Conservation (phyloP, 2,797 vertebrate species). For the Centropyge bicolor region DNA sequence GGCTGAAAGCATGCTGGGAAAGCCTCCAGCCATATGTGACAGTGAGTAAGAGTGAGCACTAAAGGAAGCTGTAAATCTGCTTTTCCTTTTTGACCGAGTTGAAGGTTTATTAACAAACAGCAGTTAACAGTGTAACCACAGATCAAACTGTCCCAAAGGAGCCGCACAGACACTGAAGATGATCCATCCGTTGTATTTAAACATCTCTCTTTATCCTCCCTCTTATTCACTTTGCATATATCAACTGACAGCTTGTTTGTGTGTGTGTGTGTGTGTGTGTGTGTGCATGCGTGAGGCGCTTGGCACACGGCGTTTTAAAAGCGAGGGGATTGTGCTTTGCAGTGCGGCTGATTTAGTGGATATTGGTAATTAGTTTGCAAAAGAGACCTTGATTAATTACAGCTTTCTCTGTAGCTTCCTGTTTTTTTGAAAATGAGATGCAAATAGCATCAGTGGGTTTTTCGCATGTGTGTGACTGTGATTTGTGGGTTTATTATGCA, state of each 20-base stretch:
- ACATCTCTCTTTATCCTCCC: not conserved
- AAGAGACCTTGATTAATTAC: constrained; percentile 26
- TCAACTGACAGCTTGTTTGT: constrained; percentile 4
- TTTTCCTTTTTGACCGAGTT: not conserved
- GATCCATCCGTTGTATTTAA: constrained; percentile 15
- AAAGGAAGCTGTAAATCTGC: not conserved
- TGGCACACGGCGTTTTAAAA: constrained; percentile 17
- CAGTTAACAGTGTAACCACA: constrained; percentile 2
- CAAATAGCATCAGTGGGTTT: constrained; percentile 1
- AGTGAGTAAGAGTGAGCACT: not conserved
- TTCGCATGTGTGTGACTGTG: not conserved
- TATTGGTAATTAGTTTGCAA: constrained; percentile 49
- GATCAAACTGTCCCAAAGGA: constrained; percentile 16
- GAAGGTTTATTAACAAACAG: constrained; percentile 4
- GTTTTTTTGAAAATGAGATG: constrained; percentile 4
- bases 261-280: not conserved
- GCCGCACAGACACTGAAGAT: not conserved
- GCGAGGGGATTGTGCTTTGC: constrained; percentile 12
- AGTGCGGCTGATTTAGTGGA: constrained; percentile 34
- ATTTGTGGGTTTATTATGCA: constrained; percentile 12
- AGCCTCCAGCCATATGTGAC: not conserved
- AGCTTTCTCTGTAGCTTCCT: constrained; percentile 25
- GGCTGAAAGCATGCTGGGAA: constrained; percentile 2
- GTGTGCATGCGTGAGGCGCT: not conserved
- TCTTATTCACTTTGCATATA: constrained; percentile 21